phyloP scores from a whole-genome alignment of 2,113 vertebrate species.

The Phodopus roborovskii region DNA sequence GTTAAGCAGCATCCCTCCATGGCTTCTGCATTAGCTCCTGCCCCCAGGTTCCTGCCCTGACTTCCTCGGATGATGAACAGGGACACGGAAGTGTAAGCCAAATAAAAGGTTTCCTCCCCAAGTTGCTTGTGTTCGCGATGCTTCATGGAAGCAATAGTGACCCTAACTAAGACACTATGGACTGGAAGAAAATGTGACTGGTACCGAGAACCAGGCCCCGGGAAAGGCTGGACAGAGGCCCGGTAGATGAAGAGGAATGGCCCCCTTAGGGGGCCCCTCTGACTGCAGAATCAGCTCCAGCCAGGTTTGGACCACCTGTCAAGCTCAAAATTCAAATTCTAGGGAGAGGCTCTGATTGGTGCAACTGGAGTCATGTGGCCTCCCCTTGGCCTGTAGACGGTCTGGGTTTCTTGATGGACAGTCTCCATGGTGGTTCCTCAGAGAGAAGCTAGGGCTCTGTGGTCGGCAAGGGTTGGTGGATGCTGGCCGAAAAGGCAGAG shows the following conservation, averaged over 20 bases:
- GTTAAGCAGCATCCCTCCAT: not conserved
- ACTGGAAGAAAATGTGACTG: slow-evolving; percentile 38
- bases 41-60: not conserved
- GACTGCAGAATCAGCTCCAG: slow-evolving; percentile 16
- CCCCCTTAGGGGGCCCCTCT: not conserved
- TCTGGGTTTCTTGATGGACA: slow-evolving; percentile 24
- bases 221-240: not conserved
- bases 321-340: slow-evolving; percentile 46
- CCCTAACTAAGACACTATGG: not conserved
- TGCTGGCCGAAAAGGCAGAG: not conserved
- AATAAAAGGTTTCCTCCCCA: not conserved
- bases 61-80: not conserved
- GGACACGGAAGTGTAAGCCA: not conserved
- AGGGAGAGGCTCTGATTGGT: slow-evolving; percentile 56
- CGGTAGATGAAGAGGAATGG: not conserved
- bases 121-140: not conserved
- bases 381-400: slow-evolving; percentile 46
- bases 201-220: not conserved
- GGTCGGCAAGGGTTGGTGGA: not conserved
- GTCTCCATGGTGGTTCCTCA: slow-evolving; percentile 49
- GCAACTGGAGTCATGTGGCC: not conserved
- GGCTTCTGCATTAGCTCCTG: not conserved
- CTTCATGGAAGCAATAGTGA: not conserved
- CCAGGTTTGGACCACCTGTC: not conserved
- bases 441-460: not conserved